Evolutionary conservation across 1,140 invertebrate species (phyloP), one percentile per base, ranked within the genome.

Genomic region (Polyergus mexicanus): DNA sequence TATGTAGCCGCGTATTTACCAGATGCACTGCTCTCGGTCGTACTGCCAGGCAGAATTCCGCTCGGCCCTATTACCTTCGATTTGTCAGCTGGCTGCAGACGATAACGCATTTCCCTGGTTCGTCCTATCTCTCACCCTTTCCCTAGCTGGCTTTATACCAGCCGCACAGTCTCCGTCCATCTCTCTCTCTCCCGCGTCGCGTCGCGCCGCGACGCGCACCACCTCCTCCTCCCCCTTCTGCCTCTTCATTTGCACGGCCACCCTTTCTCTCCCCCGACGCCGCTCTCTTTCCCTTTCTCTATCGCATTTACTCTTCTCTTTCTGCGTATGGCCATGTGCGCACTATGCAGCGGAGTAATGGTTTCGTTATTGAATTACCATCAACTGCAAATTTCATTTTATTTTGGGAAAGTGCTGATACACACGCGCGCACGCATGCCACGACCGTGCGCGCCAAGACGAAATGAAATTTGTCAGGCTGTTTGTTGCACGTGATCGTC

Each of bases 61-160:
- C 92, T 91, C 91, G 90, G 90, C 89, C 91, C 93, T 93, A 92
- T 93, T 93, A 92, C 91, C 93, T 93, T 94, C 91, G 92, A 93
- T 94, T 94, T 94, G 92, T 93, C 93, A 93, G 92, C 89, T 92
- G 89, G 88, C 88, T 93, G 92, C 92, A 91, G 92, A 93, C 92
- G 92, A 93, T 93, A 93, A 93, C 93, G 90, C 90, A 90, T 91
- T 92, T 92, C 90, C 88, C 91, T 92, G 87, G 75, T 92, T 92
- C 88, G 69, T 88, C 80, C 91, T 88, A 72, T 87, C 89, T 81
- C 86, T 84, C 86, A 80, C 86, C 84, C 84, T 87, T 89, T 87
- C 74, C 78, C 68, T 69, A 66, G 44, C 89, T 77, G 74, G 51
- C 75, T 90, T 90, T 90, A 86, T 86, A 88, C 89, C 88, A 60